These are phyloP conservation scores for Drosophila pegasa DNA, from an alignment of 2,888 invertebrate genomes.

Conservation along the genomic window DNA sequence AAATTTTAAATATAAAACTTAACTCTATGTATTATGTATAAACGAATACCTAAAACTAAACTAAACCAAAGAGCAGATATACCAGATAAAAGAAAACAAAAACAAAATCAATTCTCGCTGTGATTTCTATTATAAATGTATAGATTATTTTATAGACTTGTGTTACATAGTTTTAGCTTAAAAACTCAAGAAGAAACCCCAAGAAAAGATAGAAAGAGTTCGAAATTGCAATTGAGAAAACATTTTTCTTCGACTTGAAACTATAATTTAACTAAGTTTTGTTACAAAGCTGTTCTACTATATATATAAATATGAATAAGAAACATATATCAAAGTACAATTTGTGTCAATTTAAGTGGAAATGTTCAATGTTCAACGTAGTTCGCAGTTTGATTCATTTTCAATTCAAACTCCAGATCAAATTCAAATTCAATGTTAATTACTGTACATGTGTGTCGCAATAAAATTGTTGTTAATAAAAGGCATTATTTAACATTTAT, in stretches of 20 bases:
- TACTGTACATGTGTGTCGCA: constrained; percentile 56
- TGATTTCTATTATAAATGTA: constrained; percentile 76
- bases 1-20: constrained; percentile 41
- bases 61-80: constrained; percentile 43
- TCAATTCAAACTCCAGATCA: constrained; percentile 15
- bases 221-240: constrained; percentile 27
- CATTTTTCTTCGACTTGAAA: constrained; percentile 22
- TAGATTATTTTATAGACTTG: constrained; percentile 72
- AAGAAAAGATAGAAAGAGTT: neutral
- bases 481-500: constrained; percentile 9
- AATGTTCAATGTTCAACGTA: constrained; percentile 48
- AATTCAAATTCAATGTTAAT: constrained; percentile 49
- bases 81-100: constrained; percentile 32
- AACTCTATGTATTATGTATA: constrained; percentile 33
- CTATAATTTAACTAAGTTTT: constrained; percentile 59
- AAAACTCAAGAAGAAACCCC: constrained; percentile 10
- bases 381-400: constrained; percentile 47
- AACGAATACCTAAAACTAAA: constrained; percentile 41
- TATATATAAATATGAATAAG: neutral
- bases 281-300: constrained; percentile 21
- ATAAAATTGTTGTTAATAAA: constrained; percentile 65
- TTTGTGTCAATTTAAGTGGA: constrained; percentile 60
- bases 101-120: constrained; percentile 73
- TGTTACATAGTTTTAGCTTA: constrained; percentile 70
- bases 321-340: constrained; percentile 40